Percentiles rank a stretch among this genome's conserved stretches.
These are phyloP conservation scores for Tuberolachnus salignus DNA, from an alignment of 2,888 invertebrate genomes.

Conservation along the genomic window DNA sequence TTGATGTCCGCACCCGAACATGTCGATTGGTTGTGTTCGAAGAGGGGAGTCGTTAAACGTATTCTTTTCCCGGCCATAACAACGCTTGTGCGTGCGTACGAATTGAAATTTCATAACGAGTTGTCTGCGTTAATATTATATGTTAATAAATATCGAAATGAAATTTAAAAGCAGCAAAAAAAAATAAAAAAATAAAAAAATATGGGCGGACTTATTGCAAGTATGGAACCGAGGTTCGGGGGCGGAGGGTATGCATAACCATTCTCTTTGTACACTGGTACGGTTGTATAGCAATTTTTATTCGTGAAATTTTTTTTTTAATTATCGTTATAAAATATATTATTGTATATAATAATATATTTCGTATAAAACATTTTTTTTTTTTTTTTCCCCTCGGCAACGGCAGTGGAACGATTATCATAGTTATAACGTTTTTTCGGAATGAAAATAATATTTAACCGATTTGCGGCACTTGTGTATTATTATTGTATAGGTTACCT, in stretches of 20 bases:
- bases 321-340: too few relatives aligned
- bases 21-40: conserved; percentile 38
- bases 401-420: conserved; percentile 14
- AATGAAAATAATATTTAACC: conserved; percentile 20
- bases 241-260: neutral
- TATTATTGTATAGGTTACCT: neutral
- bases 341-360: too few relatives aligned
- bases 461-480: neutral
- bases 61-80: conserved; percentile 35
- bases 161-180: too few relatives aligned
- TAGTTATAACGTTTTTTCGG: neutral
- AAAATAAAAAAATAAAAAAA: conserved; percentile 20
- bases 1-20: conserved; percentile 32
- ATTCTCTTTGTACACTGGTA: neutral
- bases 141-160: too few relatives aligned
- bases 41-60: conserved; percentile 50
- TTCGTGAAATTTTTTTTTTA: conserved; percentile 38
- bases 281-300: conserved; percentile 16
- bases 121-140: conserved; percentile 43
- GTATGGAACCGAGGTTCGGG: too few relatives aligned
- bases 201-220: too few relatives aligned
- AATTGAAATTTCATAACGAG: conserved; percentile 50
- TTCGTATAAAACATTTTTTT: too few relatives aligned
- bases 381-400: conserved; percentile 1
- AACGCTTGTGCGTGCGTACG: conserved; percentile 21